A percentile compares a stretch with the other conserved stretches of the same genome.
phyloP scores from a whole-genome alignment of 1,140 invertebrate genomes.

The Subanguina moxae region DNA sequence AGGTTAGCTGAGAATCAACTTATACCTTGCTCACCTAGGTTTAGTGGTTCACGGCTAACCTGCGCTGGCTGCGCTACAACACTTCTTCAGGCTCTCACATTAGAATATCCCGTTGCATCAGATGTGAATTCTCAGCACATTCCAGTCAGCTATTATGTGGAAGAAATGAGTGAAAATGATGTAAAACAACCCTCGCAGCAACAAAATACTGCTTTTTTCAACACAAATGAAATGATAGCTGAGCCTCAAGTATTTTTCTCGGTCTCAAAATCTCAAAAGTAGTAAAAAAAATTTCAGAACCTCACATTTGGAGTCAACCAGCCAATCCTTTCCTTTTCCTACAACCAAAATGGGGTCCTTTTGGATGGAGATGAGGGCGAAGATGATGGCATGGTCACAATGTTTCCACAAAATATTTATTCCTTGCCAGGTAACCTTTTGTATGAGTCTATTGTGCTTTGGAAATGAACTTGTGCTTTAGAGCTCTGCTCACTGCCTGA shows the following conservation, averaged over 20 bases:
- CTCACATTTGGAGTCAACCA: background rate
- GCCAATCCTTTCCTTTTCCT: too few species aligned
- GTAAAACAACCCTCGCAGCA: background rate
- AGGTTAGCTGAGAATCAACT: too few species aligned
- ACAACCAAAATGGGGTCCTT: too few species aligned
- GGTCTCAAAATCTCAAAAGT: background rate
- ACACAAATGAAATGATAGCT: background rate
- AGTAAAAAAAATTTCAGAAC: background rate
- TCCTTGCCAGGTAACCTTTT: constrained; percentile 9
- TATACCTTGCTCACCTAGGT: too few species aligned
- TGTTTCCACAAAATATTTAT: constrained; percentile 3
- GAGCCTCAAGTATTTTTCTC: background rate
- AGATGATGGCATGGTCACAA: background rate
- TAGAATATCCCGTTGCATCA: too few species aligned
- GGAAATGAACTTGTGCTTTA: constrained; percentile 12
- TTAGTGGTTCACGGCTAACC: too few species aligned
- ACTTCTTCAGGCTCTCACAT: too few species aligned
- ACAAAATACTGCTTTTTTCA: too few species aligned
- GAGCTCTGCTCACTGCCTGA: constrained; percentile 54
- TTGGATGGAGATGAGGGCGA: background rate
- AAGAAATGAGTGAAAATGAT: background rate
- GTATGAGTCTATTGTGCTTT: too few species aligned
- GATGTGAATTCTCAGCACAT: background rate
- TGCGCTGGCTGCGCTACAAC: too few species aligned
- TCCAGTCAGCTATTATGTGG: background rate